Base-by-base conservation (phyloP, 2,888 invertebrate genomes). In the Parthenolecanium corni region DNA sequence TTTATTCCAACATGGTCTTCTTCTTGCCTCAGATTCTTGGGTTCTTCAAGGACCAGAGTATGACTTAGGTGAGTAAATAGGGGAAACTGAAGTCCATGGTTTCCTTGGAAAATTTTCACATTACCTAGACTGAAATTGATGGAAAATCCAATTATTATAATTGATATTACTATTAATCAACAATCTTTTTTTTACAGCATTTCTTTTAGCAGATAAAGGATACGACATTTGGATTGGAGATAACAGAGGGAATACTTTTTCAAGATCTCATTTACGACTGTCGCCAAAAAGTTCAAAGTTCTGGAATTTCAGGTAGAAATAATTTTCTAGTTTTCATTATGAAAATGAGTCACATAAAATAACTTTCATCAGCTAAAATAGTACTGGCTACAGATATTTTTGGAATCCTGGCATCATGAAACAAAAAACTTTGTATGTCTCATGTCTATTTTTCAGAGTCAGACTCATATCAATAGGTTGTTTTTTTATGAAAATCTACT, bases 1-100 rank as follows among this genome's bases (percentile, higher is more conserved):
- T 2, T 70, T 82, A 9, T 66, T 82, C 5, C 73, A 79, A 64
- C 81, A 82, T 66, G 82, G 88, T 0, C 71, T 87, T 0, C 68
- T 82, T 3, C 82, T 82, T 1, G 80, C 82, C 68, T 83, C 85
- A 3, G 79, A 82, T 0, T 82, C 83, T 70, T 88, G 83, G 77
- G 74, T 87, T 6, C 77, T 84, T 65, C 83, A 84, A 76, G 81
- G 82, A 0, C 83, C 82, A 0, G 76, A 79, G 62, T 79, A 80
- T 67, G 82, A 83, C 68, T 72, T 85, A 23, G 80, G 84, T 82
- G 72, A 72, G 64, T 61, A 1, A 51, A n/a, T n/a, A n/a, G n/a
- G n/a, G n/a, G n/a, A n/a, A n/a, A n/a, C n/a, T n/a, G n/a, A n/a
- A n/a, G n/a, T n/a, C n/a, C n/a, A n/a, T n/a, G n/a, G n/a, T n/a